These are phyloP conservation scores for Pocillopora verrucosa DNA, from an alignment of 64 coral and sea anemone species.

Conservation along the genomic window DNA sequence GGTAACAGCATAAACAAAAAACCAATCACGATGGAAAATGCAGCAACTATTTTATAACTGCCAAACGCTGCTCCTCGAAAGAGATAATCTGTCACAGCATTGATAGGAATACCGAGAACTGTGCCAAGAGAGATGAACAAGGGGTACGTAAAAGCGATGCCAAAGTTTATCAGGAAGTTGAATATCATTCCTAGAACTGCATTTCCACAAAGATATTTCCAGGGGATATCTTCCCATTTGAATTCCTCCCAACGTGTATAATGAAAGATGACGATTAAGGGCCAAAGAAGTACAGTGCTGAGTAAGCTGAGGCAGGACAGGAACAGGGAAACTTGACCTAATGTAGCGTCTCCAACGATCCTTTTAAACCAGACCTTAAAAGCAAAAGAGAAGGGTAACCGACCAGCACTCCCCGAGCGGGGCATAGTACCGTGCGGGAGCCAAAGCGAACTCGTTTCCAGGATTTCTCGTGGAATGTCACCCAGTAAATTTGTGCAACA, in stretches of 20 bases:
- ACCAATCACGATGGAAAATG: slow-evolving; percentile 62
- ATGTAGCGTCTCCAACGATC: slow-evolving; percentile 72
- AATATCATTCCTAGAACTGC: slow-evolving; percentile 60
- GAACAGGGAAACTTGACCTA: slow-evolving; percentile 78
- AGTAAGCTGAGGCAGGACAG: slow-evolving; percentile 66
- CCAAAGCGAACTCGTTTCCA: too few species aligned
- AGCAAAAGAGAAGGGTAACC: not conserved
- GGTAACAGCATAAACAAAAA: slow-evolving; percentile 76
- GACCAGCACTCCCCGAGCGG: not conserved
- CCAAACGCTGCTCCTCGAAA: slow-evolving; percentile 62
- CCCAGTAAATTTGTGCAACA: too few species aligned
- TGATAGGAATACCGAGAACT: slow-evolving; percentile 86
- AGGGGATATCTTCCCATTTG: slow-evolving; percentile 70
- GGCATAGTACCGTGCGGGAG: too few species aligned
- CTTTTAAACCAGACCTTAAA: slow-evolving; percentile 81
- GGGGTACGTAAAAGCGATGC: slow-evolving; percentile 86
- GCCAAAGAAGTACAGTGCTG: slow-evolving; percentile 78
- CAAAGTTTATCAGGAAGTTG: slow-evolving; percentile 91
- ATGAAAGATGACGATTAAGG: slow-evolving; percentile 64
- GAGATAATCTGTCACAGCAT: slow-evolving; percentile 72
- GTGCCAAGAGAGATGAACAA: slow-evolving; percentile 92
- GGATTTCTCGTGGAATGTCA: too few species aligned
- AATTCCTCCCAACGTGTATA: slow-evolving; percentile 74
- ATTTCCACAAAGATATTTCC: slow-evolving; percentile 81
- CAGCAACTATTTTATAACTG: slow-evolving; percentile 66